phyloP scores from a whole-genome alignment of 2,888 invertebrate species.

The Thereva nobilitata region DNA sequence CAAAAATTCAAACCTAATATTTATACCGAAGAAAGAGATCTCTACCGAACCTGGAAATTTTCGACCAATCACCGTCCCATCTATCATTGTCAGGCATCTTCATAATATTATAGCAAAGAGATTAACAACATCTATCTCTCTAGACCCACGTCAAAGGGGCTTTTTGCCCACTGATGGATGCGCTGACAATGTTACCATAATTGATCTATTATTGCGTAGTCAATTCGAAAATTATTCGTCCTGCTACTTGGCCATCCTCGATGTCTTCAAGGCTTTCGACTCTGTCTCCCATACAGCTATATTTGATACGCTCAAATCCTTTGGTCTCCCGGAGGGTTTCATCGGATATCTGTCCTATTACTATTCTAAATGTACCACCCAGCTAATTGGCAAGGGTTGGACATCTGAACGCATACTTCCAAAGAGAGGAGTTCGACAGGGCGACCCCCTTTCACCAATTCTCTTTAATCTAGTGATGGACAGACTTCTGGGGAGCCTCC shows the following conservation, averaged over 20 bases:
- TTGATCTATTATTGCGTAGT: neutral
- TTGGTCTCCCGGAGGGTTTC: neutral
- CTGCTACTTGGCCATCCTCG: neutral
- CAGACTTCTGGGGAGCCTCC: neutral
- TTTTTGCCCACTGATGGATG: neutral
- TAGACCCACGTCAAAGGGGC: neutral
- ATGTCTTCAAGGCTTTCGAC: neutral
- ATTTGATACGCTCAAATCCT: neutral
- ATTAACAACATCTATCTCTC: neutral
- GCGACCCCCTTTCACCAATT: conserved; percentile 4
- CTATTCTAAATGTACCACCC: neutral
- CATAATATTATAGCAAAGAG: conserved; percentile 1
- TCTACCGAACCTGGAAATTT: conserved; percentile 5
- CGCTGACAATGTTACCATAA: neutral
- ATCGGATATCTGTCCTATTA: neutral
- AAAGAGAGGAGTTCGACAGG: neutral
- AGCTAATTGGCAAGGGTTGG: neutral
- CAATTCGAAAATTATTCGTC: neutral
- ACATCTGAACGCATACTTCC: neutral
- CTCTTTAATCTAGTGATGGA: neutral
- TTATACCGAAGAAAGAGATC: conserved; percentile 1
- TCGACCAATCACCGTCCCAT: conserved; percentile 3
- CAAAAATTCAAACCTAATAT: neutral
- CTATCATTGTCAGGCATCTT: neutral
- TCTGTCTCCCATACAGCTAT: neutral